A percentile compares a stretch with the other conserved stretches of the same genome.
These are phyloP conservation scores for Pteropus alecto DNA, from an alignment of 2,113 vertebrate species.

Conservation along the genomic window DNA sequence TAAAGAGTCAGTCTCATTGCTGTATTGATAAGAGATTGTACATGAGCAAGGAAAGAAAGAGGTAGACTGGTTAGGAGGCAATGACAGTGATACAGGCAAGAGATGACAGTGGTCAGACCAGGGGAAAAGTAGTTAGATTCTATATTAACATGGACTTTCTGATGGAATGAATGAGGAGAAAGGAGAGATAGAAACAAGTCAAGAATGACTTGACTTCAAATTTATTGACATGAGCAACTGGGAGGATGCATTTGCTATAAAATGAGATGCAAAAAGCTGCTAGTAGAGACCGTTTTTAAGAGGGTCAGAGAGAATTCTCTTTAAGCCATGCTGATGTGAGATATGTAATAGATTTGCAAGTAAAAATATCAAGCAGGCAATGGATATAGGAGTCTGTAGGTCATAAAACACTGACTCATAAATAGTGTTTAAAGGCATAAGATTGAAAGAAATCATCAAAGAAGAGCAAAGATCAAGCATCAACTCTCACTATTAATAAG, in stretches of 20 bases:
- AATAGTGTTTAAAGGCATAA: background rate
- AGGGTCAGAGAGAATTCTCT: background rate
- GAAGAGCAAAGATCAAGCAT: background rate
- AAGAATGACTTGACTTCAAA: background rate
- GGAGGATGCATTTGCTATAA: background rate
- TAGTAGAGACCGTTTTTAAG: background rate
- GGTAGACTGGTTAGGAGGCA: background rate
- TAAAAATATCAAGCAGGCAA: background rate
- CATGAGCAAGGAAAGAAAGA: background rate
- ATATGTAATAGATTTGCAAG: background rate
- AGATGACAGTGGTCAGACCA: background rate
- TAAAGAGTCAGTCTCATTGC: background rate
- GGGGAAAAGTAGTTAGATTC: background rate
- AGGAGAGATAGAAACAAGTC: background rate
- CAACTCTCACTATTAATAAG: background rate
- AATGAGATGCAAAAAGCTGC: background rate
- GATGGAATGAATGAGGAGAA: background rate
- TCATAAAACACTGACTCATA: background rate
- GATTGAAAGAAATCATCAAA: background rate
- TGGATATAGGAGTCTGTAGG: background rate
- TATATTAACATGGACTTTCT: background rate
- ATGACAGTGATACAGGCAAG: background rate
- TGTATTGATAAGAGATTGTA: background rate
- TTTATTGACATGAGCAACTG: background rate
- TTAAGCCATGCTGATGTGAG: background rate